Evolutionary conservation across 2,888 invertebrate genomes (phyloP), one percentile per base, ranked within the genome.

Genomic region (Drepana falcataria): DNA sequence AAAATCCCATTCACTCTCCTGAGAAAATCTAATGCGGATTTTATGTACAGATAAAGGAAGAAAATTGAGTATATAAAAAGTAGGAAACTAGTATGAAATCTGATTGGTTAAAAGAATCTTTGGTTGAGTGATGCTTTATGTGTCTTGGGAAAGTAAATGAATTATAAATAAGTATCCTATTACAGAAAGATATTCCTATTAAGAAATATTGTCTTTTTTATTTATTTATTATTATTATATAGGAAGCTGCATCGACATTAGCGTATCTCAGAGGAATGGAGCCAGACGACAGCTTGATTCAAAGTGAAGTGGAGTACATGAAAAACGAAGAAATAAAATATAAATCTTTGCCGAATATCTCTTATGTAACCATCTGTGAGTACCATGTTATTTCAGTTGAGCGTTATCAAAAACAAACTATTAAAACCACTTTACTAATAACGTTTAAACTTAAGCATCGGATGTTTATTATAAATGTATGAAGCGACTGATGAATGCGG

Each of bases 201-300:
- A 21, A 21, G 21, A 21, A 21, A 21, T 21, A 21, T 21, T 1
- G 21, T 0, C 21, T 21, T 21, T 21, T 21, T 21, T 21, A 21
- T 21, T 21, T 21, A 21, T 21, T 34, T 54, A 53, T 53, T 59
- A 58, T 59, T 63, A 51, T 48, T 35, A 69, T 70, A 35, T 62
- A 87, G 87, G 75, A 81, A 66, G 85, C 85, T 4, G 68, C 69
- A 2, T 55, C 63, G n/a, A 78, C 80, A 0, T 59, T 85, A 47
- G 79, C 85, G 0, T 73, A 66, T 35, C 69, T 87, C 0, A 72
- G 87, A 66, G 83, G 84, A 3, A 55, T 85, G 4, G 64, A 79
- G 21, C 59, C 70, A 35, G 62, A 71, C 34, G 69, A 85, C 53
- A 80, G 81, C 68, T 58, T 63, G 4, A 73, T 86, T 3, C 66